Conservation (phyloP, 2,113 vertebrate genomes). For the Calypte anna region DNA sequence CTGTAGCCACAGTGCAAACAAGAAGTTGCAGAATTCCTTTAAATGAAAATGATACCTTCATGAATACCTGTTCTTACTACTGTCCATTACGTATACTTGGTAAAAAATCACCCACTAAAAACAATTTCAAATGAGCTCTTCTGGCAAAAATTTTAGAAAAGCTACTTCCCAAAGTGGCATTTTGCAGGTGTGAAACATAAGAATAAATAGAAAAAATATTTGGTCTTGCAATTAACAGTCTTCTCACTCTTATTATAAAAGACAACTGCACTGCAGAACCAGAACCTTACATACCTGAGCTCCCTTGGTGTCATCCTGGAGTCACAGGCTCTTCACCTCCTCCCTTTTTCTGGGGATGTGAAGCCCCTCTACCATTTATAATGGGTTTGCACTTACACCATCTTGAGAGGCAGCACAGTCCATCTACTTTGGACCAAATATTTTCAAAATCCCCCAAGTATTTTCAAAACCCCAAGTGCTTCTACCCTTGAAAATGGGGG, state of each 20-base stretch:
- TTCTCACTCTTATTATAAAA: background rate
- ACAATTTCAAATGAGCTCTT: background rate
- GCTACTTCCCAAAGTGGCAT: background rate
- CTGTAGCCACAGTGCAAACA: background rate
- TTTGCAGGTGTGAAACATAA: background rate
- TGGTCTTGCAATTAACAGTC: background rate
- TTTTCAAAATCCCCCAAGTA: background rate
- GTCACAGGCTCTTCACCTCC: background rate
- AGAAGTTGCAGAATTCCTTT: background rate
- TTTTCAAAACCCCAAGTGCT: background rate
- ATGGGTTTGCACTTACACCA: background rate
- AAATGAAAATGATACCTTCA: background rate
- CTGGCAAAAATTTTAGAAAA: background rate
- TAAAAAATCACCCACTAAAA: background rate
- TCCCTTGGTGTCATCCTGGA: background rate
- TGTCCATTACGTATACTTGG: background rate
- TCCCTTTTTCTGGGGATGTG: background rate
- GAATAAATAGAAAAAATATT: background rate
- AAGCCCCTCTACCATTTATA: background rate
- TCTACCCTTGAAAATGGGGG: background rate
- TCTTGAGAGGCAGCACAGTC: background rate
- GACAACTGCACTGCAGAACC: background rate
- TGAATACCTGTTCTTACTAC: background rate
- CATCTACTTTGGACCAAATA: background rate
- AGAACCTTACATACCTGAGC: background rate